Evolutionary conservation across 2,888 invertebrate species (phyloP).

Genomic region (Machimus atricapillus): DNA sequence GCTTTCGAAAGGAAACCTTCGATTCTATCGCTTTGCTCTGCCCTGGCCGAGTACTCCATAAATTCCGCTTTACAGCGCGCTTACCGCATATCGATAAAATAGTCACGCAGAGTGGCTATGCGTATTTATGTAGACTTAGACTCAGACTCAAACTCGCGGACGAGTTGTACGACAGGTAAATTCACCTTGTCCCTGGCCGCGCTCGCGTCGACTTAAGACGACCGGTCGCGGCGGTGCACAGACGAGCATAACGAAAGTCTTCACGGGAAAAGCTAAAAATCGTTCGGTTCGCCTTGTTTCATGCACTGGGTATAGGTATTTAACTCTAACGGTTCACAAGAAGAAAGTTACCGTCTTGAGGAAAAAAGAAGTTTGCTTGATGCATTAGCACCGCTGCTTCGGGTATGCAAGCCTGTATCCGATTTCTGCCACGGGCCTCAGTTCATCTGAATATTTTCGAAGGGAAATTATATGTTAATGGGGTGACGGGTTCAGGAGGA

Average conservation of each 20-base stretch:
- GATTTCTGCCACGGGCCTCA: background rate
- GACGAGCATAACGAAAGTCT: background rate
- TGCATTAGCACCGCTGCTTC: constrained; percentile 22
- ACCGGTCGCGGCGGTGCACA: background rate
- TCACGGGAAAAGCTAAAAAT: background rate
- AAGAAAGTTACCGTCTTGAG: constrained; percentile 3
- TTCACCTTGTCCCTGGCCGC: background rate
- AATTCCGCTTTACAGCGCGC: background rate
- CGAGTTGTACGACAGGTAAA: background rate
- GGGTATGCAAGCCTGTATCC: background rate
- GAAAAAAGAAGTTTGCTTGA: constrained; percentile 1
- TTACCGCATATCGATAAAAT: background rate
- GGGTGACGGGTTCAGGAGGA: background rate
- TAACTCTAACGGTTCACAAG: constrained; percentile 19
- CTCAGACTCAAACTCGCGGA: background rate
- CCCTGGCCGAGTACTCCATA: background rate
- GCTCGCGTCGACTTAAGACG: background rate
- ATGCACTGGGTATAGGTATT: background rate
- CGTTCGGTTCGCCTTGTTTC: background rate
- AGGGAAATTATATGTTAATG: background rate
- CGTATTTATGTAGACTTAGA: background rate
- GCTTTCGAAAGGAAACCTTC: background rate
- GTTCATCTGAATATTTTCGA: background rate
- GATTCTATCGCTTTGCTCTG: background rate
- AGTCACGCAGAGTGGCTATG: constrained; percentile 1